Evolutionary conservation across 2,888 invertebrate genomes (phyloP), one percentile per base, ranked within the genome.

Genomic region (Platypus cylindrus): DNA sequence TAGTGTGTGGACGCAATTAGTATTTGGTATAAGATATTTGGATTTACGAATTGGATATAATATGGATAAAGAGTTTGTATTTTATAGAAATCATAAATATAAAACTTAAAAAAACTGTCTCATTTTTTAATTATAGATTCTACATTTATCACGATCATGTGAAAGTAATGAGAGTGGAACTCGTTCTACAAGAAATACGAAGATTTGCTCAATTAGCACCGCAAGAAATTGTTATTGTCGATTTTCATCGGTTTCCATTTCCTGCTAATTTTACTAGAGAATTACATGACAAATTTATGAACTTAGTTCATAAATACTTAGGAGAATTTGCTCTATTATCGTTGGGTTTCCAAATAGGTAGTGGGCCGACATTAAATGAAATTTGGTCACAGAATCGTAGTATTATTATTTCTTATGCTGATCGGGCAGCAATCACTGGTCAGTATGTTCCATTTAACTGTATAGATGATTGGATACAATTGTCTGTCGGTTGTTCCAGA

Each of bases 1-100:
- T 38, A 75, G 76, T 50, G 68, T 87, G 31, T 86, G 84, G 80
- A 73, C 75, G 0, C 87, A 89, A 53, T 66, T 89, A n/a, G 78
- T 83, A 1, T 78, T 81, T 54, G 87, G 87, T 33, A 77, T 85
- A 50, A 68, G 87, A 52, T 86, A 83, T 60, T 65, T 87, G 31
- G 86, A 87, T 58, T 69, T 87, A 34, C 72, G 85, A 48, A 70
- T 87, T 43, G 84, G 81, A 41, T 83, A 74, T 60, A 80, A 73
- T 45, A 52, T 50, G 15, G 40, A 46, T 16, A 50, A 52, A 26
- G 52, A 50, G 54, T 54, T 9, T 9, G 20, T 20, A 20, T 20
- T 20, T 20, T 20, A 20, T 20, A 9, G 9, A 20, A 9, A 5
- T 7, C 20, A 20, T 20, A 20, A 7, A 20, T 20, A n/a, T n/a